Evolutionary conservation across 2,888 invertebrate species (phyloP).

Genomic region (Blomia tropicalis): DNA sequence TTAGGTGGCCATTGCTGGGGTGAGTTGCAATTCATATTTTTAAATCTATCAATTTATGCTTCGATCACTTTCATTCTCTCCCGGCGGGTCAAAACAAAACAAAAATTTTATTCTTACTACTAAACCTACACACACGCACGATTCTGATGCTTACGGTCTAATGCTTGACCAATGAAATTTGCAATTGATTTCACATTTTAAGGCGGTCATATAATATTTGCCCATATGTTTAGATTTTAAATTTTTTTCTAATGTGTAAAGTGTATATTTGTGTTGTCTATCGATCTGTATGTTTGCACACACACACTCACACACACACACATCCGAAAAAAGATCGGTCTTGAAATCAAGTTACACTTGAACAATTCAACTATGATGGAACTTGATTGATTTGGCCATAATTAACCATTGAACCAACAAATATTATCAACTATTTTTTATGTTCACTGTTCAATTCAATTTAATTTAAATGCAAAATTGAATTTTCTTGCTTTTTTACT

Average conservation of each 20-base stretch:
- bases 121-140: background rate
- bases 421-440: background rate
- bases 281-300: too few relatives aligned
- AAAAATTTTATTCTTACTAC: background rate
- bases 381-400: slow-evolving; percentile 4
- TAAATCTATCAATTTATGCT: slow-evolving; percentile 11
- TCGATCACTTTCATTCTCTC: background rate
- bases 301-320: background rate
- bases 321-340: background rate
- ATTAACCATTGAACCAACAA: background rate
- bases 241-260: background rate
- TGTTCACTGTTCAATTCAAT: background rate
- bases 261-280: background rate
- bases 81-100: background rate
- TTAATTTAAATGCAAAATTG: background rate
- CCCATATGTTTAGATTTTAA: background rate
- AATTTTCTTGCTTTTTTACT: background rate
- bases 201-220: background rate
- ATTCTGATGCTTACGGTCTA: background rate
- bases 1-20: background rate
- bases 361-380: slow-evolving; percentile 8
- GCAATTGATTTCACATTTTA: background rate
- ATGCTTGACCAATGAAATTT: slow-evolving; percentile 6
- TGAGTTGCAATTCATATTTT: background rate
- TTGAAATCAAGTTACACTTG: background rate